A percentile compares a stretch with the other conserved stretches of the same genome.
Conservation (phyloP, 2,888 invertebrate species). For the Scaptomyza reducta region DNA sequence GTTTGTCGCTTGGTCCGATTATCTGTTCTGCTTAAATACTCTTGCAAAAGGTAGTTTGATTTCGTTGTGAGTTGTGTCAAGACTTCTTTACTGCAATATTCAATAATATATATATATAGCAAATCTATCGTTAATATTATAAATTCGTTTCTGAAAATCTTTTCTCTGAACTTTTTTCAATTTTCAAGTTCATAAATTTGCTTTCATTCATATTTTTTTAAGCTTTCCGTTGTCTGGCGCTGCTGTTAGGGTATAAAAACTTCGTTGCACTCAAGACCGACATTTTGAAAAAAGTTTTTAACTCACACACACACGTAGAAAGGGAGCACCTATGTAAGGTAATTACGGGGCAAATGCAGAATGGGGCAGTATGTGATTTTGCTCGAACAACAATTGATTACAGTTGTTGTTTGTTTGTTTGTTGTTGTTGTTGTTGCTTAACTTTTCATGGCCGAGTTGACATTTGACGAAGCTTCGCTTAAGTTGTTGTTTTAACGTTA, state of each 20-base stretch:
- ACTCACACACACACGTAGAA: slow-evolving; percentile 20
- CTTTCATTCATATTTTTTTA: too few species aligned
- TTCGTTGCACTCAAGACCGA: neutral
- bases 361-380: slow-evolving; percentile 63
- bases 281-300: slow-evolving; percentile 44
- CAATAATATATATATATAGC: too few species aligned
- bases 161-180: too few species aligned
- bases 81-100: neutral
- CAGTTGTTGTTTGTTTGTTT: slow-evolving; percentile 51
- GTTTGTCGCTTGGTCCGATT: neutral
- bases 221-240: neutral
- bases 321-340: slow-evolving; percentile 49
- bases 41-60: neutral
- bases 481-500: slow-evolving; percentile 30
- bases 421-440: slow-evolving; percentile 26
- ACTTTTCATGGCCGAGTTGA: slow-evolving; percentile 44
- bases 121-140: too few species aligned
- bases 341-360: slow-evolving; percentile 67
- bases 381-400: slow-evolving; percentile 74
- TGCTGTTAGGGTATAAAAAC: neutral
- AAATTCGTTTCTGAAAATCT: too few species aligned
- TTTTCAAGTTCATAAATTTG: too few species aligned
- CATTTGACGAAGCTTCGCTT: slow-evolving; percentile 40
- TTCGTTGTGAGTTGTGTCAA: neutral
- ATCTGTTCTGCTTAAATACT: slow-evolving; percentile 4